phyloP scores from a whole-genome alignment of 2,797 vertebrate species.

The Momotus momota region DNA sequence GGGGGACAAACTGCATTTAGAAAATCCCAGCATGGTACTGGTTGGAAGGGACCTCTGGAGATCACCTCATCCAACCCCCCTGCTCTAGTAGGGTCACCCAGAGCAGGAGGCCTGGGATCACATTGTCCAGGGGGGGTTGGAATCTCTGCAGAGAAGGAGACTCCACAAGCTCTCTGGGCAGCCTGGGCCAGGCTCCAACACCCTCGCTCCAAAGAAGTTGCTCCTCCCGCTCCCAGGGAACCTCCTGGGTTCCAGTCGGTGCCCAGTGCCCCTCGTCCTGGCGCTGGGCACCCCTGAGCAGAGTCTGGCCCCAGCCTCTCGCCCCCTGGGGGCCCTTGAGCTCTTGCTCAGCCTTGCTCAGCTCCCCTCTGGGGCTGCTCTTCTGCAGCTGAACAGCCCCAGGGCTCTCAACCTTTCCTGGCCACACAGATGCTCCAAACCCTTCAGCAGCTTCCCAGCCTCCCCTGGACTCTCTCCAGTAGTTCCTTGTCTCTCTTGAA shows the following conservation, averaged over 20 bases:
- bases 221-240: too few species aligned
- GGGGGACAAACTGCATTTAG: accelerated
- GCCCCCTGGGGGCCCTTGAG: too few species aligned
- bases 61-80: not conserved
- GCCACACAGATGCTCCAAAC: not conserved
- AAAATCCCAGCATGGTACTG: too few species aligned
- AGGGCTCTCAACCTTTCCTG: not conserved
- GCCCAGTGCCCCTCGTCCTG: not conserved
- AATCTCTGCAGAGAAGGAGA: too few species aligned
- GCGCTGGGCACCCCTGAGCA: not conserved
- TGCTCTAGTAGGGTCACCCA: not conserved
- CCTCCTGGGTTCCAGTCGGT: too few species aligned
- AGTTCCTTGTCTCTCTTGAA: not conserved
- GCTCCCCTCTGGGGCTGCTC: not conserved
- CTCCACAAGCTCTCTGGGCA: too few species aligned
- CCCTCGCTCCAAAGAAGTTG: not conserved
- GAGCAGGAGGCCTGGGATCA: not conserved
- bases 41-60: not conserved
- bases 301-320: too few species aligned
- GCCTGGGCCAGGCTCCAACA: not conserved
- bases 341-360: not conserved
- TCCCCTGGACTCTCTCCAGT: not conserved
- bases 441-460: not conserved
- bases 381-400: not conserved
- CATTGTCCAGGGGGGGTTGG: not conserved